phyloP scores from a whole-genome alignment of 2,113 vertebrate genomes.

The Nipponia nippon region DNA sequence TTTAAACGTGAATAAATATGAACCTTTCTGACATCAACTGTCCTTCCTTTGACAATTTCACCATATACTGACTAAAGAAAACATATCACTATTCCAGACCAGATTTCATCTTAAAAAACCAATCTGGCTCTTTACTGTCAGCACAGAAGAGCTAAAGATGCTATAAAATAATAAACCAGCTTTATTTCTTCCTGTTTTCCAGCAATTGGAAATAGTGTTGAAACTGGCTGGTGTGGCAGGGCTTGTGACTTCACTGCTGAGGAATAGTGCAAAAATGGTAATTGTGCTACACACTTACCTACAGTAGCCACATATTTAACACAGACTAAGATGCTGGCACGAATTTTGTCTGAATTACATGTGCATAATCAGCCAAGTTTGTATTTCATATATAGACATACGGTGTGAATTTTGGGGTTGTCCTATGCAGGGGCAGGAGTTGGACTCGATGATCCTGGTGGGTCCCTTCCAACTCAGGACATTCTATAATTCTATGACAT shows the following conservation, averaged over 20 bases:
- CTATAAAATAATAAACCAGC: neutral
- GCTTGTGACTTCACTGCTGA: neutral
- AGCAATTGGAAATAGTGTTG: neutral
- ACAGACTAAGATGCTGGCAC: neutral
- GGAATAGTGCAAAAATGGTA: neutral
- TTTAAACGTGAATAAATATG: slow-evolving; percentile 58
- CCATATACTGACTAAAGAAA: neutral
- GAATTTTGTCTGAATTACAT: neutral
- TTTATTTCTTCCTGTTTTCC: neutral
- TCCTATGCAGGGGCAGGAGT: too few species aligned
- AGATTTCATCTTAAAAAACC: slow-evolving; percentile 20
- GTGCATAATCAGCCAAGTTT: neutral
- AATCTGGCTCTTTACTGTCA: neutral
- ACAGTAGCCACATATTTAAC: neutral
- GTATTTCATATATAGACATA: neutral
- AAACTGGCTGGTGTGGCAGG: neutral
- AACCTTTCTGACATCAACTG: slow-evolving; percentile 47
- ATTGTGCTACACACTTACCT: neutral
- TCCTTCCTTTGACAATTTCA: slow-evolving; percentile 48
- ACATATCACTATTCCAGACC: neutral
- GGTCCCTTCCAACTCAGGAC: too few species aligned
- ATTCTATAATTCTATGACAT: neutral
- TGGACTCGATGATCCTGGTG: too few species aligned
- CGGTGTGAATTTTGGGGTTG: too few species aligned
- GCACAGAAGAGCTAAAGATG: neutral